These are phyloP conservation scores for Mustela nigripes DNA, from an alignment of 2,113 vertebrate genomes.

Conservation along the genomic window DNA sequence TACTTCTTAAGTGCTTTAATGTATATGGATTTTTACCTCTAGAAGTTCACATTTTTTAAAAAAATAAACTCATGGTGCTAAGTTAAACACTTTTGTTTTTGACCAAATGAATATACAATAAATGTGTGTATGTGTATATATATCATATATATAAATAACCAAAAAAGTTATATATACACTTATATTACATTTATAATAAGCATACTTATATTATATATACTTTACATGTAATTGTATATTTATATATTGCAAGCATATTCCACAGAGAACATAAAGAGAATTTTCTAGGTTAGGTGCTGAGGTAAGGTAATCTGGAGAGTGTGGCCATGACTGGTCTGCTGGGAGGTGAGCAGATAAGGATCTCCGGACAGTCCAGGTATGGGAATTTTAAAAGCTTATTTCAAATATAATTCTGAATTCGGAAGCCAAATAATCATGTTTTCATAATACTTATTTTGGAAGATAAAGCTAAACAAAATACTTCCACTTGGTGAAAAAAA, in stretches of 20 bases:
- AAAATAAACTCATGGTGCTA: not conserved
- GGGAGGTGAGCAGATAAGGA: not conserved
- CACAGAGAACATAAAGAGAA: not conserved
- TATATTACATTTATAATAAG: not conserved
- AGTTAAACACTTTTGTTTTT: constrained; percentile 26
- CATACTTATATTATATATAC: not conserved
- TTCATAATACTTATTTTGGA: not conserved
- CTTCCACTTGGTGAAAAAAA: not conserved
- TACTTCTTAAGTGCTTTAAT: not conserved
- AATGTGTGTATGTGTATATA: not conserved
- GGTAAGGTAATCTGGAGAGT: not conserved
- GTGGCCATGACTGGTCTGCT: too few relatives aligned
- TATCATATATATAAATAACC: not conserved
- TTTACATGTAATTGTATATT: not conserved
- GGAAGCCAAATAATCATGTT: not conserved
- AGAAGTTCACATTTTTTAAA: not conserved
- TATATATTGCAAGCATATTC: not conserved
- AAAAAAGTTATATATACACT: constrained; percentile 7
- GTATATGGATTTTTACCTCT: not conserved
- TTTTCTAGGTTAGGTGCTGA: not conserved
- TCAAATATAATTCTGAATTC: not conserved
- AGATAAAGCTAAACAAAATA: not conserved
- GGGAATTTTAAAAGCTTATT: not conserved
- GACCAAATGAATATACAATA: not conserved
- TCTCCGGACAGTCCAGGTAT: not conserved